These are phyloP conservation scores for Zaprionus lachaisei DNA, from an alignment of 1,140 invertebrate genomes.

Conservation along the genomic window DNA sequence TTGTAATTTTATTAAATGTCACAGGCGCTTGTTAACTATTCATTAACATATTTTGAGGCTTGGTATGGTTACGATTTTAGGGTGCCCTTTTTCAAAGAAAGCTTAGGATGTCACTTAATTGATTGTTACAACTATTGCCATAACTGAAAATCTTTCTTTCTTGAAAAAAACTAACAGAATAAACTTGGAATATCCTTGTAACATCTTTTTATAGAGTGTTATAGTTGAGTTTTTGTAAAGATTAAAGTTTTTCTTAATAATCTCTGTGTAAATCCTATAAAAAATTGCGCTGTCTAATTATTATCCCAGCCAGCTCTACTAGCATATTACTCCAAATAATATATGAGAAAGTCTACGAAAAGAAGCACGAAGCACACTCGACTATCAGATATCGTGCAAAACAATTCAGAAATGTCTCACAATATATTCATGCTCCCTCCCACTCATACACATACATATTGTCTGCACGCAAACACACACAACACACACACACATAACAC, in stretches of 20 bases:
- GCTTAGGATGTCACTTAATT: too few relatives aligned
- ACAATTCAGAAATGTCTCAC: neutral
- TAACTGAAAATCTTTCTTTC: too few relatives aligned
- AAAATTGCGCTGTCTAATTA: neutral
- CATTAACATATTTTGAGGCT: neutral
- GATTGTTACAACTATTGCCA: too few relatives aligned
- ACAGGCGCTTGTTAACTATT: neutral
- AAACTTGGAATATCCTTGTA: too few relatives aligned
- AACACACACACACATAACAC: neutral
- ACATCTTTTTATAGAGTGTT: too few relatives aligned
- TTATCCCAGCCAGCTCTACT: neutral
- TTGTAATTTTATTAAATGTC: constrained; percentile 3
- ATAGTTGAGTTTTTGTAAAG: too few relatives aligned
- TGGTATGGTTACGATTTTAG: neutral
- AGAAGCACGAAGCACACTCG: neutral
- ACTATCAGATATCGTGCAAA: neutral
- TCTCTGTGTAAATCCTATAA: too few relatives aligned
- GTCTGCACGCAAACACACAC: neutral
- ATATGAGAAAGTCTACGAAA: neutral
- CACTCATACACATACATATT: neutral
- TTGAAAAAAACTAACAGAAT: too few relatives aligned
- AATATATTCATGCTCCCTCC: neutral
- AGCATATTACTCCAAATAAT: neutral
- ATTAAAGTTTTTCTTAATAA: too few relatives aligned
- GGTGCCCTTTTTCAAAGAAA: too few relatives aligned